These are phyloP conservation scores for Helicoverpa armigera DNA, from an alignment of 1,140 invertebrate species.

Conservation along the genomic window DNA sequence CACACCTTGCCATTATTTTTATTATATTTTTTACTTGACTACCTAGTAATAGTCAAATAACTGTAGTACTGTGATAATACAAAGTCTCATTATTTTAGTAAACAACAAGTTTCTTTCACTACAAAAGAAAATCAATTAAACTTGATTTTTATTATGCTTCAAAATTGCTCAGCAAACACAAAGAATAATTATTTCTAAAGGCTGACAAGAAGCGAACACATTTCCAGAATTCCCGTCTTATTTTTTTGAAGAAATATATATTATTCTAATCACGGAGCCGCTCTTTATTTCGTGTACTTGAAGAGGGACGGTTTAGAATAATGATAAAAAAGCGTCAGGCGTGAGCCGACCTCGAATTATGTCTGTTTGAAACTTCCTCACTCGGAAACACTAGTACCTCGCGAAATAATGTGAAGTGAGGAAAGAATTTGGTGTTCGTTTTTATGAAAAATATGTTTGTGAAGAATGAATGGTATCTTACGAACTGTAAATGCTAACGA, in stretches of 20 bases:
- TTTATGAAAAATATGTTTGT: background rate
- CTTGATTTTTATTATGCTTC: no score
- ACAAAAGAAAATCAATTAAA: no score
- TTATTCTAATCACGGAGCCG: constrained; percentile 46
- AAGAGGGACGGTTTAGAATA: constrained; percentile 22
- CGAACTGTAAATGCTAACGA: no score
- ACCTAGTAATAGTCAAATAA: no score
- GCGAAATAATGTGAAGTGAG: constrained; percentile 1
- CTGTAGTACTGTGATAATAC: no score
- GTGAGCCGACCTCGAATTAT: constrained; percentile 42
- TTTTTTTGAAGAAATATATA: constrained; percentile 44
- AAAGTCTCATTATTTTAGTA: no score
- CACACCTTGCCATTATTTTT: no score
- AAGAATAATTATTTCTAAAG: constrained; percentile 20
- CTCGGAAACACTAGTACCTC: background rate
- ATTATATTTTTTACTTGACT: no score
- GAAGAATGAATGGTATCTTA: no score
- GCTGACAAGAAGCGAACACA: constrained; percentile 26
- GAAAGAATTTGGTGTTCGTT: background rate
- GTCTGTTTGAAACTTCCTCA: constrained; percentile 36
- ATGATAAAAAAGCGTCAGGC: constrained; percentile 42
- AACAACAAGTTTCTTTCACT: no score
- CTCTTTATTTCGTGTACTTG: constrained; percentile 45
- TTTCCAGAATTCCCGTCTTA: constrained; percentile 13
- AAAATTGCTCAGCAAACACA: no score